Percentiles rank a stretch among this genome's conserved stretches.
Evolutionary conservation across 2,888 invertebrate genomes (phyloP).

Genomic region (Marasmarcha lunaedactyla): DNA sequence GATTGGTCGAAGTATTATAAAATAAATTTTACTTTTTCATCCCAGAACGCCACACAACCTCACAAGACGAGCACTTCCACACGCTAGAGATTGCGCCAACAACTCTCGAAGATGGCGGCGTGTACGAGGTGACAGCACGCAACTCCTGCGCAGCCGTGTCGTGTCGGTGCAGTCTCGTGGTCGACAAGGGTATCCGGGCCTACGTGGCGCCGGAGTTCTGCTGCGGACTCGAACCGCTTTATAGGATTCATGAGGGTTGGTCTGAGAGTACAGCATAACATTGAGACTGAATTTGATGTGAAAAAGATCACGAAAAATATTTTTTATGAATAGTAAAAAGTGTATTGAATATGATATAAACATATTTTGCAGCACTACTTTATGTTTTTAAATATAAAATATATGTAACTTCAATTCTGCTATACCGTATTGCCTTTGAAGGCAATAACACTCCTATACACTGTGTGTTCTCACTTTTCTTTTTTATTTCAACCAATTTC

Average conservation of each 20-base stretch:
- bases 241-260: conserved; percentile 71
- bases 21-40: not conserved
- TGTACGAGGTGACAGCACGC: conserved; percentile 82
- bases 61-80: conserved; percentile 82
- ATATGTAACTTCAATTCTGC: no score
- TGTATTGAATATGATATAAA: no score
- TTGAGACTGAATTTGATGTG: no score
- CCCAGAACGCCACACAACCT: conserved; percentile 70
- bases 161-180: conserved; percentile 80
- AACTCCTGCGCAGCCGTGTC: conserved; percentile 87
- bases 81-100: conserved; percentile 88
- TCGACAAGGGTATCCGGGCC: conserved; percentile 85
- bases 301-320: no score
- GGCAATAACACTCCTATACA: no score
- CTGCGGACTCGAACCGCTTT: conserved; percentile 75
- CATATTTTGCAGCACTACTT: no score
- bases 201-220: conserved; percentile 85
- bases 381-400: no score
- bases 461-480: no score
- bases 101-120: conserved; percentile 81
- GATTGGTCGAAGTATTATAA: no score
- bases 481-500: no score
- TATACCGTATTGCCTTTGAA: no score
- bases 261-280: conserved; percentile 33
- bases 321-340: no score